These are phyloP conservation scores for Actinia equina DNA, from an alignment of 64 coral and sea anemone species.

Conservation along the genomic window DNA sequence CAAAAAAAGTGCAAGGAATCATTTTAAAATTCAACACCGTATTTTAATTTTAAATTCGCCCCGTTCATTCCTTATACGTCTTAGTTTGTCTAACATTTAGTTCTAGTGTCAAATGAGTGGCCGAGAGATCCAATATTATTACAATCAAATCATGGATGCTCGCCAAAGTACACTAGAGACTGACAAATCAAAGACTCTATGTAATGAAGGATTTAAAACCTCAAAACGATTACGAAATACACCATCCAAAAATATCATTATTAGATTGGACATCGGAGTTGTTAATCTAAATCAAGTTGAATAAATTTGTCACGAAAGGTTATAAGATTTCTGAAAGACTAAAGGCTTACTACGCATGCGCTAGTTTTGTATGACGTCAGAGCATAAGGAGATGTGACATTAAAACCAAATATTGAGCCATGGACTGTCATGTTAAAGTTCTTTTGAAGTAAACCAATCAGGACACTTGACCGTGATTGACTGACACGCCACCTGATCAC, in stretches of 20 bases:
- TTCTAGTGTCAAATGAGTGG: background rate
- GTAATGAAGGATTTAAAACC: background rate
- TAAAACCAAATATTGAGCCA: background rate
- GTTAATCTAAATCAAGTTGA: background rate
- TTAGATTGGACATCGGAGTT: background rate
- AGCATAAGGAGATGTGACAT: background rate
- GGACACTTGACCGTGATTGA: too few relatives aligned
- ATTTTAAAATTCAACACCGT: too few relatives aligned
- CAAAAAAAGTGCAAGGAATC: too few relatives aligned
- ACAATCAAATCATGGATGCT: background rate
- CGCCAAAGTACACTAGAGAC: background rate
- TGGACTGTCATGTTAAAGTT: background rate
- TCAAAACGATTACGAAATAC: background rate
- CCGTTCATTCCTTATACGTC: background rate
- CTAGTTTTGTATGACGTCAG: background rate
- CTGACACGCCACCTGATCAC: too few relatives aligned
- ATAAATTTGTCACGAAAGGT: background rate
- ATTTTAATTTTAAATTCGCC: background rate
- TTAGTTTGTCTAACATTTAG: background rate
- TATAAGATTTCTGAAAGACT: background rate
- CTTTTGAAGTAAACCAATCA: background rate
- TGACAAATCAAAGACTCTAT: background rate
- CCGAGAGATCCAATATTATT: background rate
- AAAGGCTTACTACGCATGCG: background rate
- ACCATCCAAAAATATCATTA: background rate